Evolutionary conservation across 2,888 invertebrate genomes (phyloP).

Genomic region (Dorcus parallelipipedus): DNA sequence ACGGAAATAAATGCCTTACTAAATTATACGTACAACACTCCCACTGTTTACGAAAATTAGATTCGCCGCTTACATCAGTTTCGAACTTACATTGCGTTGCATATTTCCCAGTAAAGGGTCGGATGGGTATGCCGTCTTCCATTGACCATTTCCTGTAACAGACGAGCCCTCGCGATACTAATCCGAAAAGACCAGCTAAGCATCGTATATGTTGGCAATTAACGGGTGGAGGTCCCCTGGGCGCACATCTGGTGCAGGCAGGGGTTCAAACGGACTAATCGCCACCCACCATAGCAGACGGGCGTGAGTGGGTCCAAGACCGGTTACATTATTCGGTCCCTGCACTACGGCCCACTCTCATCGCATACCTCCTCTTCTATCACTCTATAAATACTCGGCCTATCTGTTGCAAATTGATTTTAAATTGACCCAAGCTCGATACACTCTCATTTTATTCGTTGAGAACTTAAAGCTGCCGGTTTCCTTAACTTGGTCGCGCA

Average conservation of each 20-base stretch:
- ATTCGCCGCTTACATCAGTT: too few relatives aligned
- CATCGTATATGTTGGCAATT: conserved; percentile 22
- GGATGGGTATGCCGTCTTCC: not conserved
- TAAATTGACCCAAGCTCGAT: conserved; percentile 2
- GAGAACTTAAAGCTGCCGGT: not conserved
- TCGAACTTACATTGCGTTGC: not conserved
- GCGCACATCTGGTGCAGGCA: conserved; percentile 26
- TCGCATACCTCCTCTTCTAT: conserved; percentile 11
- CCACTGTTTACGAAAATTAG: too few relatives aligned
- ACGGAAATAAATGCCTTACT: too few relatives aligned
- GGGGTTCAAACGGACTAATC: conserved; percentile 18
- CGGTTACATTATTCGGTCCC: conserved; percentile 31
- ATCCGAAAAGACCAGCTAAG: conserved; percentile 2
- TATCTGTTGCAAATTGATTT: conserved; percentile 14
- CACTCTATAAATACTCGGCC: conserved; percentile 15
- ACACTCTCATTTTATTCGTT: not conserved
- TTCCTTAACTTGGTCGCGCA: too few relatives aligned
- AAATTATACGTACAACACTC: too few relatives aligned
- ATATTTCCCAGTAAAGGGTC: not conserved
- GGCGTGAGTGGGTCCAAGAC: conserved; percentile 29
- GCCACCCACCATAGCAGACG: conserved; percentile 26
- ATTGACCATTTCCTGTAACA: not conserved
- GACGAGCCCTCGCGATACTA: not conserved
- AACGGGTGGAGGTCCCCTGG: conserved; percentile 22
- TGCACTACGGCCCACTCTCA: conserved; percentile 18